These are phyloP conservation scores for Eubucco bourcierii DNA, from an alignment of 2,113 vertebrate species.

Conservation along the genomic window DNA sequence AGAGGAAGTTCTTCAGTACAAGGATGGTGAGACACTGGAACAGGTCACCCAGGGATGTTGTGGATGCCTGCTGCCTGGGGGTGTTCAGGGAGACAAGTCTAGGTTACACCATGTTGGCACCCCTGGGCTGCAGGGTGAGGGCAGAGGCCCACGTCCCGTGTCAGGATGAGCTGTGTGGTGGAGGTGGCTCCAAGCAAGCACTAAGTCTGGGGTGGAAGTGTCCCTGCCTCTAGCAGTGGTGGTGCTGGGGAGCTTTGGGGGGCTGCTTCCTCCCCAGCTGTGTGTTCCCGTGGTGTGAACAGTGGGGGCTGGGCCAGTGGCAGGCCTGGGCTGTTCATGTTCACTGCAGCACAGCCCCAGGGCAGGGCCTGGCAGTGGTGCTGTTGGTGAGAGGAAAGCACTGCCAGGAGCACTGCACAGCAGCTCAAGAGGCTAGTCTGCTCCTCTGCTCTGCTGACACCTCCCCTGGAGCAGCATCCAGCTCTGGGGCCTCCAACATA, in stretches of 20 bases:
- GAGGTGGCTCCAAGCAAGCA: background rate
- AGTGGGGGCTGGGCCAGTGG: background rate
- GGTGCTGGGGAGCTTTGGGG: background rate
- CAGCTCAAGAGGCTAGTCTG: too few species aligned
- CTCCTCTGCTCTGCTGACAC: too few species aligned
- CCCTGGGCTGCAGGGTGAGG: background rate
- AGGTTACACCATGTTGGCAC: too few species aligned
- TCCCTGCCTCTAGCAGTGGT: too few species aligned
- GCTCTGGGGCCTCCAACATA: too few species aligned
- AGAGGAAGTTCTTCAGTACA: too few species aligned
- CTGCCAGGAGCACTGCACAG: rapidly evolving
- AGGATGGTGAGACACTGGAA: too few species aligned
- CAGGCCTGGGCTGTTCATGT: background rate
- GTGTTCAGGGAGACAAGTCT: too few species aligned
- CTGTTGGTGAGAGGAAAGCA: background rate
- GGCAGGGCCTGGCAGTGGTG: background rate
- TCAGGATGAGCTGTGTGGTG: background rate
- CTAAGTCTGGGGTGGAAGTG: background rate
- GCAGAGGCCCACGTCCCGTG: background rate
- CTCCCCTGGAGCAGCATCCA: too few species aligned
- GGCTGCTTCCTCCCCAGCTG: background rate
- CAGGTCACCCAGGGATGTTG: too few species aligned
- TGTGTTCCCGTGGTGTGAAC: background rate
- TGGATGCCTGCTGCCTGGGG: too few species aligned
- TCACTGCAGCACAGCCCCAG: background rate